Conservation (phyloP, 2,888 invertebrate species). For the Aquatica leii region DNA sequence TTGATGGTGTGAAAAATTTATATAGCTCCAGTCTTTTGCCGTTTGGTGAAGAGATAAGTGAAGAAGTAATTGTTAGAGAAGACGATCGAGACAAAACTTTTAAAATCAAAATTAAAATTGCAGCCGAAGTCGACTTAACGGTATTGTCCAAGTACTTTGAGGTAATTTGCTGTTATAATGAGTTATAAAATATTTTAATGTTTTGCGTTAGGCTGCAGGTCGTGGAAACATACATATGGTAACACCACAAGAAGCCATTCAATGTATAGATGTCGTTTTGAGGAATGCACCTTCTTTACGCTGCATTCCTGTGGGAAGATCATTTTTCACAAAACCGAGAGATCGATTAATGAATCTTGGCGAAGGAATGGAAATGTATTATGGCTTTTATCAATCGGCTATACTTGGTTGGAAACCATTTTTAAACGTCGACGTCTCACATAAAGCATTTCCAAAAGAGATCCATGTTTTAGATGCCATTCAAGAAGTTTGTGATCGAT, state of each 20-base stretch:
- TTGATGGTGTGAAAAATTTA: conserved; percentile 76
- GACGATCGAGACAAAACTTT: conserved; percentile 51
- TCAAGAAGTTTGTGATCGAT: conserved; percentile 31
- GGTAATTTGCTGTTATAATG: no score
- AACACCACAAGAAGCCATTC: conserved; percentile 69
- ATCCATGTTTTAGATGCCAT: conserved; percentile 63
- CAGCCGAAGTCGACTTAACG: conserved; percentile 64
- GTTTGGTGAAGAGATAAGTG: conserved; percentile 52
- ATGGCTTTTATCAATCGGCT: conserved; percentile 92
- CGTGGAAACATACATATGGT: conserved; percentile 40
- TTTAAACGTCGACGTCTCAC: conserved; percentile 89
- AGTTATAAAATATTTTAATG: no score
- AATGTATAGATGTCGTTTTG: conserved; percentile 87
- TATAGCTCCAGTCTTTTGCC: conserved; percentile 64
- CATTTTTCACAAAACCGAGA: conserved; percentile 71
- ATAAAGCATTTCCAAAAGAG: conserved; percentile 77
- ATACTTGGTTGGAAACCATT: conserved; percentile 88
- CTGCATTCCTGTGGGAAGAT: conserved; percentile 73
- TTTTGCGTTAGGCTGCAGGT: conserved; percentile 58
- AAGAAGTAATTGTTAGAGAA: conserved; percentile 50
- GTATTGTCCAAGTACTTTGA: conserved; percentile 47
- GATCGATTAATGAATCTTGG: conserved; percentile 67
- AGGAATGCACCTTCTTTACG: conserved; percentile 68
- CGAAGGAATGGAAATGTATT: conserved; percentile 89
- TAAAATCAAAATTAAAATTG: conserved; percentile 65